Evolutionary conservation across 2,113 vertebrate species (phyloP).

Genomic region (Phalacrocorax pelagicus): DNA sequence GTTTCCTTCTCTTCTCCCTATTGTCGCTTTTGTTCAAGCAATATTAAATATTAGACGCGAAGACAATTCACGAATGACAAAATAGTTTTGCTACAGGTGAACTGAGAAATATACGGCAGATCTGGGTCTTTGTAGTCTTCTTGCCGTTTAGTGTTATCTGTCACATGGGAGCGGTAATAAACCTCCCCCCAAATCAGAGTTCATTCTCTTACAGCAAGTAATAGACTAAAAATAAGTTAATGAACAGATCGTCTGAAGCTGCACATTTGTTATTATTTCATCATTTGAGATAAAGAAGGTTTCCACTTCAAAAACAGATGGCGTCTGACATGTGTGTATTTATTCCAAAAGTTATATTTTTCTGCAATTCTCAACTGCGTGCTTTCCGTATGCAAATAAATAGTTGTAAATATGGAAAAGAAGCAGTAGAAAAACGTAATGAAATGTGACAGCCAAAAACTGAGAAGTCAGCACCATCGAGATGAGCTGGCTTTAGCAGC

Average conservation of each 20-base stretch:
- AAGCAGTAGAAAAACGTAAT: not conserved
- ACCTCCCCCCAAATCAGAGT: not conserved
- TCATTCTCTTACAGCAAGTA: not conserved
- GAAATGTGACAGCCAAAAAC: not conserved
- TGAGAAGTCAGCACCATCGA: not conserved
- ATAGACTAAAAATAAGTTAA: conserved; percentile 24
- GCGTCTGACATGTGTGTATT: not conserved
- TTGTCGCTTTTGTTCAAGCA: not conserved
- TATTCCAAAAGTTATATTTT: not conserved
- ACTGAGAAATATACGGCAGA: not conserved
- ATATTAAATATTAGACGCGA: not conserved
- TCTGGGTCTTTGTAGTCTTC: not conserved
- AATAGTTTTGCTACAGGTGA: not conserved
- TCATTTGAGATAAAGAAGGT: not conserved
- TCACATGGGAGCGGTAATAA: not conserved
- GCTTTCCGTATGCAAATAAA: conserved; percentile 10
- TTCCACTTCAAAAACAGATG: not conserved
- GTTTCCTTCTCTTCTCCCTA: not conserved
- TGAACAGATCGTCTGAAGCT: not conserved
- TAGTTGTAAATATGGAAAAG: not conserved
- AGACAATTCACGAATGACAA: not conserved
- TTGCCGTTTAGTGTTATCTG: not conserved
- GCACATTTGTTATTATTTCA: not conserved
- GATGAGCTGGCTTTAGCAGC: not conserved
- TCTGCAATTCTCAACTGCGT: not conserved